Evolutionary conservation across 2,113 vertebrate genomes (phyloP).

Genomic region (Megatriorchis doriae): DNA sequence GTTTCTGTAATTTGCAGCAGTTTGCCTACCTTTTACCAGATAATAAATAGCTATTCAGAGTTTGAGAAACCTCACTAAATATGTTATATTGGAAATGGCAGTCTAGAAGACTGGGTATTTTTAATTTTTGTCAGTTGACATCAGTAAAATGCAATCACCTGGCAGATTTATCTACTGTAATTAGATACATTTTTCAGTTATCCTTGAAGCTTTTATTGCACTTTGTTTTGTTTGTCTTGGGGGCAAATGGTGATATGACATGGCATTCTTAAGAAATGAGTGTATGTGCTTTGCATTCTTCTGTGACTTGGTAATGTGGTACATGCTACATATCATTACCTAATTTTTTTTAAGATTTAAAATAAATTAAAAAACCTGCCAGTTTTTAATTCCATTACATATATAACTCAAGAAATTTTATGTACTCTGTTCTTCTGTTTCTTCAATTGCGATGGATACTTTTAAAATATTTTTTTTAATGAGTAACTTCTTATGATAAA

Average conservation of each 20-base stretch:
- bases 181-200: slow-evolving; percentile 7
- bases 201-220: neutral
- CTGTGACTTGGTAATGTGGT: neutral
- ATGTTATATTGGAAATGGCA: neutral
- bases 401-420: neutral
- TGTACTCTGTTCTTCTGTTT: neutral
- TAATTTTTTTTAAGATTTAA: neutral
- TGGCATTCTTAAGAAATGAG: slow-evolving; percentile 5
- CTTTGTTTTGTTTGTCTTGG: neutral
- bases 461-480: neutral
- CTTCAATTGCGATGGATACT: neutral
- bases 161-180: neutral
- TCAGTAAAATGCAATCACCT: neutral
- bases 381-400: neutral
- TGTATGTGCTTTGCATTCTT: slow-evolving; percentile 6
- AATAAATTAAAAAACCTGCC: neutral
- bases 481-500: neutral
- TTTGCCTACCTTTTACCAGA: neutral
- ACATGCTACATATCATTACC: neutral
- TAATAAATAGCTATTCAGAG: neutral
- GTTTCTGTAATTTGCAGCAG: neutral
- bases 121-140: neutral
- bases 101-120: neutral
- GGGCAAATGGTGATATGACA: neutral
- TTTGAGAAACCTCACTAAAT: neutral